Base-by-base conservation (phyloP, 2,888 invertebrate genomes). In the Asteroscopus sphinx region DNA sequence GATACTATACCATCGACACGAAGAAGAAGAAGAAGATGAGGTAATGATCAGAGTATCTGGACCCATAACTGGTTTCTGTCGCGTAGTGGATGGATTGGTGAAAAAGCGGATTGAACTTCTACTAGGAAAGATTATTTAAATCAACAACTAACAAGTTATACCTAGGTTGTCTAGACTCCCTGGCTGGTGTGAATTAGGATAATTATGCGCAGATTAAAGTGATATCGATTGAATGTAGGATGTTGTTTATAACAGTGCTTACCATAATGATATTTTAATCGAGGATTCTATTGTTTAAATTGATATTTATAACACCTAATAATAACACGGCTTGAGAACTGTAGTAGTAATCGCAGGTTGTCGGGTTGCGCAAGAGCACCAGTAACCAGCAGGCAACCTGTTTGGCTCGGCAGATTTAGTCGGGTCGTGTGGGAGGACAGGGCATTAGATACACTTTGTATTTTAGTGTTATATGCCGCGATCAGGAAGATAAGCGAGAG, bases 341-440 rank as follows among this genome's bases (percentile, higher is more conserved):
- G 46, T 35, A 35, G 40, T 5, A 35, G 55, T 28, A 1, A 4
- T 11, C 15, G n/a, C 41, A 16, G 21, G 58, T 13, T 7, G 21
- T 17, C 13, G 8, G 16, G 25, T 40, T 45, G 45, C 17, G 36
- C 13, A 30, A 37, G 11, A n/a, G 16, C 39, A 16, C 9, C 68
- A 37, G 32, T 30, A 12, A 6, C 26, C 54, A 15, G 35, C 28
- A 1, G 37, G 33, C 36, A 33, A 39, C 45, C 68, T 52, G 61
- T 52, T 60, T 16, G n/a, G 4, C 17, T 39, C 36, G 11, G 44
- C 30, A 35, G n/a, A n/a, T 30, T 11, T 8, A 13, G 65, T 12
- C 9, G 12, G 37, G 16, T 1, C 4, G 35, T 39, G 64, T 53
- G 39, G 64, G 68, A 64, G 64, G 62, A 64, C 46, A 21, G 13